Evolutionary conservation across 2,888 invertebrate species (phyloP), one percentile per base, ranked within the genome.

Genomic region (Psococerastis gibbosa): DNA sequence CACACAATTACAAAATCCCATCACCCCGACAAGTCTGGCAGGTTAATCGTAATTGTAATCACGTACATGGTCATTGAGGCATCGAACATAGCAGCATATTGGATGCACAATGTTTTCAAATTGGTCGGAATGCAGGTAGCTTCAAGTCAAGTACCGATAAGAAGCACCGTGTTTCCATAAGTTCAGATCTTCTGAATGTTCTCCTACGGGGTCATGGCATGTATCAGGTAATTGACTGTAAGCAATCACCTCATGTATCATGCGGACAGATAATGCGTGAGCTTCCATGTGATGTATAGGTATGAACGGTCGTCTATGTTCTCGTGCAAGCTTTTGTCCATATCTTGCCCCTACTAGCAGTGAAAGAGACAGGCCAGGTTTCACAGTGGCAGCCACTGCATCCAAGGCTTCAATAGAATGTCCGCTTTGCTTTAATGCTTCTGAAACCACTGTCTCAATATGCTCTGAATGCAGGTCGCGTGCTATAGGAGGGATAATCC

Each of bases 251-350:
- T 63, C 63, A 45, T 75, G 59, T 15, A 69, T 65, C 75, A 94
- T 77, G 57, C 94, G 71, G 17, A 75, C 78, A 13, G 84, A 84
- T 45, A 98, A 65, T 3, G 97, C 92, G 68, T 98, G 98, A 2
- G 98, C 97, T 67, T 95, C 82, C 98, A 98, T 98, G 55, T 98
- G 98, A 67, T 98, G 97, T 46, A 98, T 78, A 0, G 97, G 92
- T 57, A 98, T 84, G 49, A 97, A 64, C 0, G 91, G 89, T 58
- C 81, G 85, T 0, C 68, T 63, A 49, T 72, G 65, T 43, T 65
- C 63, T 50, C 65, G 67, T 16, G 79, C 74, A 41, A 92, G 60
- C 55, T 78, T 69, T 55, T 78, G 83, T 1, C 84, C 88, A 70
- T 85, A 85, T 50, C 75, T 74, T 34, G 78, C 64, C 27, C 95